phyloP scores from a whole-genome alignment of 2,888 invertebrate species.

The Amblyjoppa proteus region DNA sequence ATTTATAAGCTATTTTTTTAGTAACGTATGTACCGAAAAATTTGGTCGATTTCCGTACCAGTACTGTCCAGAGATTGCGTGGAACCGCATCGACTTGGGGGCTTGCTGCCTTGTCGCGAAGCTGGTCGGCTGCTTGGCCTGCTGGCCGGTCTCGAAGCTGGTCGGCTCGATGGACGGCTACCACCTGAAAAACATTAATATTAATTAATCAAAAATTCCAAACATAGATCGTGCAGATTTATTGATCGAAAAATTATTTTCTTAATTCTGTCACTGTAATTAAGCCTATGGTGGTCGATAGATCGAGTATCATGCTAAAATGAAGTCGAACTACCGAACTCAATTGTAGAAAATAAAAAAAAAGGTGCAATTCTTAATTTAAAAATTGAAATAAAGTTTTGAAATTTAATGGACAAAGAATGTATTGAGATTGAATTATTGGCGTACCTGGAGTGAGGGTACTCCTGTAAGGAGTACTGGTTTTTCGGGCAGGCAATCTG shows the following conservation, averaged over 20 bases:
- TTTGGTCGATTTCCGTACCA: conserved; percentile 86
- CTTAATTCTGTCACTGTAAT: background rate
- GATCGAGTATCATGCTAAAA: too few species aligned
- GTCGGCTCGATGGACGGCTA: conserved; percentile 89
- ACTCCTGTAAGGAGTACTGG: conserved; percentile 88
- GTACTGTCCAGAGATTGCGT: conserved; percentile 96
- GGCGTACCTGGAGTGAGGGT: conserved; percentile 89
- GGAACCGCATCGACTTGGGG: conserved; percentile 97
- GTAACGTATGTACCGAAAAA: conserved; percentile 36
- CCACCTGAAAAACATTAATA: conserved; percentile 86
- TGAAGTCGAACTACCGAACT: too few species aligned
- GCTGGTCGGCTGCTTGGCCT: conserved; percentile 95
- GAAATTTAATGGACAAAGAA: conserved; percentile 10
- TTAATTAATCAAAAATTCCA: background rate
- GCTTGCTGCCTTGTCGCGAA: conserved; percentile 95
- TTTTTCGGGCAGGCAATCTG: conserved; percentile 90
- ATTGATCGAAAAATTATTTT: background rate
- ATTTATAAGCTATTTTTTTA: too few species aligned
- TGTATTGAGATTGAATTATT: background rate
- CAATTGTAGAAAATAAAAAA: too few species aligned
- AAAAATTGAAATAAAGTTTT: background rate
- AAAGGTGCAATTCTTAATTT: background rate
- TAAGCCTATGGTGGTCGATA: too few species aligned
- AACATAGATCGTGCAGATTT: background rate
- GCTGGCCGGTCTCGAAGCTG: conserved; percentile 89